Base-by-base conservation (phyloP, 2,113 vertebrate genomes). In the Ancistrus triradiatus region DNA sequence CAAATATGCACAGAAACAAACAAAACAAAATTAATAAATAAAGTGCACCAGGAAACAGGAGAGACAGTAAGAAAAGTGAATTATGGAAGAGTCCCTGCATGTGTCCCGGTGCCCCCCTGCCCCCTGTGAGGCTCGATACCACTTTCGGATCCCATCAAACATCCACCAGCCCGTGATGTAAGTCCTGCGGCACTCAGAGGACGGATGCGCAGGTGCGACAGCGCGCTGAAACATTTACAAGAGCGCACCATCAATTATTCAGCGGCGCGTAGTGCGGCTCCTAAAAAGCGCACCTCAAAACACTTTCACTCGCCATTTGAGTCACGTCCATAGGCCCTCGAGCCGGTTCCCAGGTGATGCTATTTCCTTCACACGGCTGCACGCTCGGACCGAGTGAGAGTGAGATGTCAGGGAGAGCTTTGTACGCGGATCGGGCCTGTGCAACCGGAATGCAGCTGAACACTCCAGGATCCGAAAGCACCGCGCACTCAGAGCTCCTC, bases 181-280 rank as follows among this genome's bases (percentile, higher is more conserved):
- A 40, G 53, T 58, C 46, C 53, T 66, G 64, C 64, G 33, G 64
- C 33, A 49, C n/a, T 11, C 33, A 42, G 38, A 53, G 52, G n/a
- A 51, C 31, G 63, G 63, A 56, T 55, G 43, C 42, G 63, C 63
- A 66, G 37, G 35, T 43, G 60, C 60, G 60, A 63, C 47, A 51
- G 33, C 7, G 22, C 15, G 35, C 28, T 65, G 63, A 58, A 58
- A 66, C 63, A 58, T 58, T 66, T 48, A 66, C 63, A 57, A 66
- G 25, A 2, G 51, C 28, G 19, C 38, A 17, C n/a, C 43, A 58
- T 66, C 31, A 48, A 66, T 58, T 21, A 66, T 66, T 66, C 15
- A 66, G 15, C 43, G 25, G 7, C 33, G 17, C 57, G 19, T 53
- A 24, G 37, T 15, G 31, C 25, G 46, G 4, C 22, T 62, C 42